Evolutionary conservation across 2,888 invertebrate species (phyloP), one percentile per base, ranked within the genome.

Genomic region (Tetragonisca angustula): DNA sequence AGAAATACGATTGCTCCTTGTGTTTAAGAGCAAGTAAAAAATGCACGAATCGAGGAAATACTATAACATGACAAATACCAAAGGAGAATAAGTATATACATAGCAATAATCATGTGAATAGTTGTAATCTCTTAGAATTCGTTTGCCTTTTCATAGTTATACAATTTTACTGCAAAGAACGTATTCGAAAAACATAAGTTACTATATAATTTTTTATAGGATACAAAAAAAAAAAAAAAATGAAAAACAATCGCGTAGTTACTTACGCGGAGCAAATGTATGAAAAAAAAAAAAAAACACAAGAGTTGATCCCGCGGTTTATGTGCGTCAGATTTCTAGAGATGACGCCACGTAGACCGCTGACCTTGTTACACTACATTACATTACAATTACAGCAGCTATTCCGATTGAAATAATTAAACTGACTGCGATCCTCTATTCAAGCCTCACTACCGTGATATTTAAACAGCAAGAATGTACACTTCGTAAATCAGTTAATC

Each of bases 291-390:
- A 36, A 36, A 43, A 43, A 11, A 19, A 27, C n/a, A 43, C 19
- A 24, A 52, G 24, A 70, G 76, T 21, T 24, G 49, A 76, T 76
- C 21, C 27, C n/a, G 78, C 50, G 21, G 50, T 64, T 62, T 54
- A 64, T 61, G 70, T 75, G 64, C 75, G 27, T 49, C 54, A 54
- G 43, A 62, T 64, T 76, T 80, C 75, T 69, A 69, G 75, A 80
- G 79, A 76, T 80, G 79, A 76, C 76, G 79, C 79, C 76, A 80
- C 79, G 68, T 70, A 65, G 70, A 65, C 70, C 17, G 50, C 54
- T 70, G 69, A 80, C 27, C 61, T 80, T 70, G 54, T 80, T 69
- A 49, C 76, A 50, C 75, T 54, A 49, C 76, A 50, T 75, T 54
- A 61, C 43, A 75, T 74, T 74, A 27, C 27, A n/a, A 43, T 21